Conservation (phyloP, 2,888 invertebrate species). For the Drepana falcataria region DNA sequence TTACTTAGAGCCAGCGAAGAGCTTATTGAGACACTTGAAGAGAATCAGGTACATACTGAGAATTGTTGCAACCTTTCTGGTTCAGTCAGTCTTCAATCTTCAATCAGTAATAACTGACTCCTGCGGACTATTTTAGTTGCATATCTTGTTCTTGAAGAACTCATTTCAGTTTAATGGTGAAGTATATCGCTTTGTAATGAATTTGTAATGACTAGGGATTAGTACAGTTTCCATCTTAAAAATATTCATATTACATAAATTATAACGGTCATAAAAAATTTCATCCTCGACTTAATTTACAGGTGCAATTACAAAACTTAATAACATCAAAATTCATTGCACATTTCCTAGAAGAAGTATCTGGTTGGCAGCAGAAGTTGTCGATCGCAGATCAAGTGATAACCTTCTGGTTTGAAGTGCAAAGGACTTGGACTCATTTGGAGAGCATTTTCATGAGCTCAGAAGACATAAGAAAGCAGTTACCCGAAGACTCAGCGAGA, state of each 20-base stretch:
- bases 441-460: conserved; percentile 99
- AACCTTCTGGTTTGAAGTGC: conserved; percentile 96
- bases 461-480: conserved; percentile 95
- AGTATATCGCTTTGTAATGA: too few relatives aligned
- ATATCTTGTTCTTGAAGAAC: too few relatives aligned
- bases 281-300: too few relatives aligned
- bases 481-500: conserved; percentile 94
- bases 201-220: too few relatives aligned
- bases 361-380: conserved; percentile 94
- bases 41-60: conserved; percentile 89
- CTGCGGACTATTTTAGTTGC: too few relatives aligned
- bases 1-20: conserved; percentile 95
- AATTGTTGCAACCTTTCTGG: too few relatives aligned
- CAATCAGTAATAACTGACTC: too few relatives aligned
- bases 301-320: conserved; percentile 96
- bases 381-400: conserved; percentile 96
- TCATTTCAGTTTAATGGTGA: too few relatives aligned
- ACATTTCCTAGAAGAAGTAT: conserved; percentile 96
- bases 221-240: too few relatives aligned
- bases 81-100: too few relatives aligned
- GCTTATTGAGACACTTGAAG: conserved; percentile 97
- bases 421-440: conserved; percentile 97
- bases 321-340: conserved; percentile 98
- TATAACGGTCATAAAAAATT: too few relatives aligned
- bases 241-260: too few relatives aligned